Conservation (phyloP, 2,888 invertebrate genomes). For the Hofmannophila pseudospretella region DNA sequence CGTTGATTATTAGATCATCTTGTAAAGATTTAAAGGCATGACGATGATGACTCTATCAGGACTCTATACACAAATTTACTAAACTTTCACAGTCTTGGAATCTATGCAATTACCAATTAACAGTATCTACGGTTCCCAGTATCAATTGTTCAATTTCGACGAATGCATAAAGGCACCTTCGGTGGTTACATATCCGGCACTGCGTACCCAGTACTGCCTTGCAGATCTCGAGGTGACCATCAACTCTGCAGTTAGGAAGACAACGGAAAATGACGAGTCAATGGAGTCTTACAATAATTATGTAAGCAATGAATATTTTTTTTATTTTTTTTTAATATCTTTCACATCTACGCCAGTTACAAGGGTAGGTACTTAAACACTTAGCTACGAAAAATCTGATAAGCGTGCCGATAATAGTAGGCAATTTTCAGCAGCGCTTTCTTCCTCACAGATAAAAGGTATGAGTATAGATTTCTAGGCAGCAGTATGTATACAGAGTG, state of each 20-base stretch:
- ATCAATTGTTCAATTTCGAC: constrained; percentile 36
- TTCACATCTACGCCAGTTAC: no score
- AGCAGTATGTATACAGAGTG: no score
- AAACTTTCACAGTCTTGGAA: constrained; percentile 34
- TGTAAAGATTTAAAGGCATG: no score
- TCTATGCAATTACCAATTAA: constrained; percentile 36
- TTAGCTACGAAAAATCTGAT: not conserved
- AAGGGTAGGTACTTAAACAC: not conserved
- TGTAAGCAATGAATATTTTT: constrained; percentile 19
- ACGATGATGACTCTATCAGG: no score
- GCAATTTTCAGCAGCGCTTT: no score
- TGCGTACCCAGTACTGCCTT: constrained; percentile 36
- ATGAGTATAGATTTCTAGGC: no score
- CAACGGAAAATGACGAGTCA: constrained; percentile 17
- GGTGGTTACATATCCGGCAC: constrained; percentile 16
- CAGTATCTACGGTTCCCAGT: constrained; percentile 26
- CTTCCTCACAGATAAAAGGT: no score
- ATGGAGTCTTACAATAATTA: constrained; percentile 21
- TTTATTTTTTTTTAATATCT: constrained; percentile 5
- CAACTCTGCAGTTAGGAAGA: not conserved
- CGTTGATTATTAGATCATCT: no score
- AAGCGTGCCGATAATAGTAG: no score
- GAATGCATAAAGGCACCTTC: constrained; percentile 34
- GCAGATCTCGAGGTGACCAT: constrained; percentile 23
- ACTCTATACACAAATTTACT: no score